Conservation (phyloP, 2,888 invertebrate species). For the Schizotus pectinicornis region DNA sequence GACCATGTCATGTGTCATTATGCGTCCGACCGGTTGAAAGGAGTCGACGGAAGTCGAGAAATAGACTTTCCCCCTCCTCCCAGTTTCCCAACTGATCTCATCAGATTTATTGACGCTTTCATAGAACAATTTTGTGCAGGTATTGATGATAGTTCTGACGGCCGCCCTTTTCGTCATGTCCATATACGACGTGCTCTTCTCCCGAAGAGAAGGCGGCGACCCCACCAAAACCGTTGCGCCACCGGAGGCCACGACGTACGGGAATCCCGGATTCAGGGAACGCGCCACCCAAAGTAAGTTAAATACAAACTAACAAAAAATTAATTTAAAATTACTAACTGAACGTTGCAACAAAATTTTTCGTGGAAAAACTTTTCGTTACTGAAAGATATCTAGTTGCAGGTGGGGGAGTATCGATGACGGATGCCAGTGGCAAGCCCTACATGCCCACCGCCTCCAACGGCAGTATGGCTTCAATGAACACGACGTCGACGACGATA, state of each 20-base stretch:
- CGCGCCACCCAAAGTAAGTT: slow-evolving; percentile 58
- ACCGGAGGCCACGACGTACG: slow-evolving; percentile 74
- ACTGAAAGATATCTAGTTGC: slow-evolving; percentile 11
- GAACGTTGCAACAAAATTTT: too few species aligned
- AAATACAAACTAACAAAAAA: not conserved
- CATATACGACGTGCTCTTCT: slow-evolving; percentile 80
- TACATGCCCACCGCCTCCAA: slow-evolving; percentile 64
- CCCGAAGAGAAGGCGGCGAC: slow-evolving; percentile 78
- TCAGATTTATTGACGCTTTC: too few species aligned
- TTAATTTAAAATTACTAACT: too few species aligned
- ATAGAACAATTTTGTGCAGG: slow-evolving; percentile 62
- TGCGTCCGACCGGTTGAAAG: not conserved
- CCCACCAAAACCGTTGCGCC: slow-evolving; percentile 68
- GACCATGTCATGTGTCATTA: slow-evolving; percentile 2
- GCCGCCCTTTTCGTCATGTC: slow-evolving; percentile 78
- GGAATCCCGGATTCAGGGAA: slow-evolving; percentile 87
- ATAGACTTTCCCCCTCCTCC: not conserved
- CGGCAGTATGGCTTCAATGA: slow-evolving; percentile 76
- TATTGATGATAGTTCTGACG: slow-evolving; percentile 78
- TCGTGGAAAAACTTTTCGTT: too few species aligned
- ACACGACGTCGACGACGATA: slow-evolving; percentile 71
- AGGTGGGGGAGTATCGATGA: slow-evolving; percentile 73
- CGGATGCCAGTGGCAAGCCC: slow-evolving; percentile 85
- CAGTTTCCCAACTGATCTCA: not conserved
- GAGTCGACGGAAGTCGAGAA: too few species aligned